Conservation (phyloP, 2,113 vertebrate genomes). For the Neodon shergylaensis region DNA sequence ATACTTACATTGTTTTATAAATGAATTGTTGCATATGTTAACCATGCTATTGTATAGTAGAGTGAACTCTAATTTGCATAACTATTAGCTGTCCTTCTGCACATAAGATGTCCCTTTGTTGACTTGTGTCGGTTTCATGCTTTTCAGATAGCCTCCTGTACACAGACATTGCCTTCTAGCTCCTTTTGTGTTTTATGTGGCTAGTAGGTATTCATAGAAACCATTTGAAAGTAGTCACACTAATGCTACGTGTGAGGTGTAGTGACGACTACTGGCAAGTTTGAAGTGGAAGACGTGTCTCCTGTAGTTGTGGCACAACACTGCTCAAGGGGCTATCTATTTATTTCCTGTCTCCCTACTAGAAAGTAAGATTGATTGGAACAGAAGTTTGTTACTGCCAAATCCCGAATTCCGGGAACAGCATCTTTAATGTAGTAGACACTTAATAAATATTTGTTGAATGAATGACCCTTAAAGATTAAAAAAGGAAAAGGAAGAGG, state of each 20-base stretch:
- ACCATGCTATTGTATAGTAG: not conserved
- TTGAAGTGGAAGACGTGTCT: not conserved
- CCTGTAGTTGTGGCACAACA: not conserved
- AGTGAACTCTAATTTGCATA: not conserved
- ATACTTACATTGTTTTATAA: not conserved
- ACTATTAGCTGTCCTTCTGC: not conserved
- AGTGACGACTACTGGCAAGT: not conserved
- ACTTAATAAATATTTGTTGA: constrained; percentile 66
- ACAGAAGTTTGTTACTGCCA: not conserved
- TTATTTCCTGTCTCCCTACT: constrained; percentile 20
- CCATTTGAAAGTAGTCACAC: not conserved
- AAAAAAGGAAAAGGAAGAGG: not conserved
- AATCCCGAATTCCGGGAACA: not conserved
- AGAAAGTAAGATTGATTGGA: not conserved
- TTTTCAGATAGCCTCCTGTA: not conserved
- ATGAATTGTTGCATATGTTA: not conserved
- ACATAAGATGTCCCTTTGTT: not conserved
- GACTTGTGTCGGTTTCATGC: not conserved
- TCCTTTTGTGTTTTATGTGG: not conserved
- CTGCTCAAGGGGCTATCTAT: not conserved
- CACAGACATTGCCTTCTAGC: not conserved
- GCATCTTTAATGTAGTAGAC: constrained; percentile 35
- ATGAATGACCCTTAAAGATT: constrained; percentile 53
- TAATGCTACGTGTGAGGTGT: not conserved
- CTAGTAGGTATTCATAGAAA: not conserved